Conservation (phyloP, 2,888 invertebrate genomes). For the Tipula vernalis region DNA sequence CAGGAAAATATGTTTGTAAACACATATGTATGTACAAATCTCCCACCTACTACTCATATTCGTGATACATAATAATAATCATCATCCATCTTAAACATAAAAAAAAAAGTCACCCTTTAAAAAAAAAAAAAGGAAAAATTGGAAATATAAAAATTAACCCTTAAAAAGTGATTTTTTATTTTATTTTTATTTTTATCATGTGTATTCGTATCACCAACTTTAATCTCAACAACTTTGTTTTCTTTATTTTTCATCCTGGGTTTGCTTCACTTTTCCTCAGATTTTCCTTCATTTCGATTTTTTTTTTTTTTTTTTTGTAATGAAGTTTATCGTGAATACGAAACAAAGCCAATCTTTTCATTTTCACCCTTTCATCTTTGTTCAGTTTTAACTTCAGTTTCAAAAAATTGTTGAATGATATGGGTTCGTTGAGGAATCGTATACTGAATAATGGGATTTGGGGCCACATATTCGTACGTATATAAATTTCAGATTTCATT, state of each 20-base stretch:
- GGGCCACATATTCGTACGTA: neutral
- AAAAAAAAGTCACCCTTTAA: neutral
- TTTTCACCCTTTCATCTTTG: neutral
- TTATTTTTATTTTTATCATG: neutral
- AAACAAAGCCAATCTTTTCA: neutral
- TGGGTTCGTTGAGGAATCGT: neutral
- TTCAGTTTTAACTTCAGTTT: neutral
- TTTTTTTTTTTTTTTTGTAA: neutral
- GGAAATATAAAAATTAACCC: neutral
- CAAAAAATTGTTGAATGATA: neutral
- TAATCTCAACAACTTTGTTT: neutral
- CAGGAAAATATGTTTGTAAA: neutral
- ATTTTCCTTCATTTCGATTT: neutral
- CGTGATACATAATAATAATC: neutral
- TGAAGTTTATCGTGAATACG: neutral
- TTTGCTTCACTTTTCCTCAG: neutral
- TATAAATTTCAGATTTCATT: neutral
- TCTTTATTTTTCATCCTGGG: neutral
- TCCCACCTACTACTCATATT: neutral
- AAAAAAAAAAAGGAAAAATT: neutral
- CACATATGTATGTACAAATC: neutral
- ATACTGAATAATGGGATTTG: neutral
- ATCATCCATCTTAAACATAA: neutral
- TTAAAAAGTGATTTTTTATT: neutral
- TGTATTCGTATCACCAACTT: conserved; percentile 4